Conservation (phyloP, 1,140 invertebrate genomes). For the Apis laboriosa region DNA sequence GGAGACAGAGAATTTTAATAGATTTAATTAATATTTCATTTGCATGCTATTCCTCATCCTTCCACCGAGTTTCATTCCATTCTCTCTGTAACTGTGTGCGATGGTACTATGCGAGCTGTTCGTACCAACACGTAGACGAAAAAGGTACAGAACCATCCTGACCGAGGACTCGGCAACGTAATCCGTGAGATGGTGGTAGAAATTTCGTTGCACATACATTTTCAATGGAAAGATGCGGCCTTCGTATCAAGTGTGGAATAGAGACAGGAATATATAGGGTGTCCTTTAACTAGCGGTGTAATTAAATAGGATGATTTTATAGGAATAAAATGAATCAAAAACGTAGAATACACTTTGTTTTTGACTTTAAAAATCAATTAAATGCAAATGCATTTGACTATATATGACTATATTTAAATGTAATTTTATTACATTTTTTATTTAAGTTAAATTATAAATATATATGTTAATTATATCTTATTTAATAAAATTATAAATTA, state of each 20-base stretch:
- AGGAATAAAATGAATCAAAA: not conserved
- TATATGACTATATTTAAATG: too few relatives aligned
- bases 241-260: not conserved
- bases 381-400: too few relatives aligned
- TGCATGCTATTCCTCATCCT: slow-evolving; percentile 71
- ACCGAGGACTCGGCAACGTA: slow-evolving; percentile 1
- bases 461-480: not conserved
- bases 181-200: slow-evolving; percentile 7
- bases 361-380: not conserved
- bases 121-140: slow-evolving; percentile 41
- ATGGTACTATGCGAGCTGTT: slow-evolving; percentile 5
- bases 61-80: slow-evolving; percentile 25
- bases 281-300: not conserved
- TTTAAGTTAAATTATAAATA: not conserved
- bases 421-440: not conserved
- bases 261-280: not conserved
- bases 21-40: slow-evolving; percentile 77
- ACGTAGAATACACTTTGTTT: not conserved
- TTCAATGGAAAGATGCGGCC: not conserved
- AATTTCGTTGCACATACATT: not conserved
- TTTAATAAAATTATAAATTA: too few relatives aligned
- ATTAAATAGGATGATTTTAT: too few relatives aligned
- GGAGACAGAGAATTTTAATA: slow-evolving; percentile 67
- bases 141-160: slow-evolving; percentile 23
- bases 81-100: slow-evolving; percentile 39